These are phyloP conservation scores for Mimas tiliae DNA, from an alignment of 2,888 invertebrate genomes.

Conservation along the genomic window DNA sequence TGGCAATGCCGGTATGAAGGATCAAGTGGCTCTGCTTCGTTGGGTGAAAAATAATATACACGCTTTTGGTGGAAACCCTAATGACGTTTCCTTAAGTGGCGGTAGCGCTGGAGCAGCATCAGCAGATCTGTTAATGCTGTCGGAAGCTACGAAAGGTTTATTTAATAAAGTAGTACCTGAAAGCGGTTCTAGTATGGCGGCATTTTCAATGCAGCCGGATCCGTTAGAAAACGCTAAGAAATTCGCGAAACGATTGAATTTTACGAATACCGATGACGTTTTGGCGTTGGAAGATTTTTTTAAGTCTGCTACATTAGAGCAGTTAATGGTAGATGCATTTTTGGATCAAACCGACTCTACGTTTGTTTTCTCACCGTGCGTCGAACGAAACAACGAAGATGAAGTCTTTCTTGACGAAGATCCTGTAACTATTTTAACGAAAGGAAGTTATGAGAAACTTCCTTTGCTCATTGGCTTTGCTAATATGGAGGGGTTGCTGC, in stretches of 20 bases:
- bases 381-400: slow-evolving; percentile 4
- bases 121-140: slow-evolving; percentile 49
- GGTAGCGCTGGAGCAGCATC: slow-evolving; percentile 50
- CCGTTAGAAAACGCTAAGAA: slow-evolving; percentile 52
- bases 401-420: slow-evolving; percentile 20
- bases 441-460: slow-evolving; percentile 26
- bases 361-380: slow-evolving; percentile 36
- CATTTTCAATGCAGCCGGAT: slow-evolving; percentile 48
- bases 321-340: slow-evolving; percentile 36
- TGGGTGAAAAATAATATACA: slow-evolving; percentile 58
- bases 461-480: slow-evolving; percentile 43
- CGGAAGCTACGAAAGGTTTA: slow-evolving; percentile 46
- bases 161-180: slow-evolving; percentile 55
- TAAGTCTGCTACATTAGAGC: slow-evolving; percentile 45
- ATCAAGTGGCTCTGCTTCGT: slow-evolving; percentile 50
- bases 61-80: slow-evolving; percentile 55
- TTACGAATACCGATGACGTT: slow-evolving; percentile 48
- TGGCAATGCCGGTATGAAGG: slow-evolving; percentile 59
- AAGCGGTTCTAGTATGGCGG: slow-evolving; percentile 48
- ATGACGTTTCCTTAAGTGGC: slow-evolving; percentile 53
- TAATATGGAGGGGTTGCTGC: slow-evolving; percentile 50
- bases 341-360: slow-evolving; percentile 34
- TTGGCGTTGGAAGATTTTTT: slow-evolving; percentile 56
- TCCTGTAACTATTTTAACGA: slow-evolving; percentile 4
- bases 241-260: slow-evolving; percentile 45